Evolutionary conservation across 2,888 invertebrate species (phyloP).

Genomic region (Molanna angustata): DNA sequence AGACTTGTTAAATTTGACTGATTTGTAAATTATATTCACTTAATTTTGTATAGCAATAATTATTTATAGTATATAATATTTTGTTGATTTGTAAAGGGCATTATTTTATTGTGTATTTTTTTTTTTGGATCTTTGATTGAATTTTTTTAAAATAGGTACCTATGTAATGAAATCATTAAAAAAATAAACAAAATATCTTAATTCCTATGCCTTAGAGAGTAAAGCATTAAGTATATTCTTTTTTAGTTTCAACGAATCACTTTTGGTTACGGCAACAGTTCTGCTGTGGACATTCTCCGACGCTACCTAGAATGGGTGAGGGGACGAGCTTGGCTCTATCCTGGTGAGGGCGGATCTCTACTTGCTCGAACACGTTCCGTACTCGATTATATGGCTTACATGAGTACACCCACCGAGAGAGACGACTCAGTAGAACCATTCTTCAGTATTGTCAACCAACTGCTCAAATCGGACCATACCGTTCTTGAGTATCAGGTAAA

Average conservation of each 20-base stretch:
- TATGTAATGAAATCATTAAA: too few species aligned
- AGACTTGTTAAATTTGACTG: too few species aligned
- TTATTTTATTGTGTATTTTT: too few species aligned
- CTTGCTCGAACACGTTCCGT: conserved; percentile 58
- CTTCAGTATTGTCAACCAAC: conserved; percentile 61
- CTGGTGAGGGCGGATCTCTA: conserved; percentile 65
- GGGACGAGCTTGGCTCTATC: conserved; percentile 52
- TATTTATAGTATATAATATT: too few species aligned
- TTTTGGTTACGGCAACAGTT: conserved; percentile 63
- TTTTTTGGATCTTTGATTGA: too few species aligned
- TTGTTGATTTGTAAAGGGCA: too few species aligned
- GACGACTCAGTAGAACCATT: conserved; percentile 55
- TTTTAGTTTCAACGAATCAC: conserved; percentile 54
- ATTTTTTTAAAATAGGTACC: too few species aligned
- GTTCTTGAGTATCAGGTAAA: conserved; percentile 71
- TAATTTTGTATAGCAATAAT: too few species aligned
- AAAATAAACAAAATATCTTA: too few species aligned
- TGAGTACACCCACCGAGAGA: conserved; percentile 46
- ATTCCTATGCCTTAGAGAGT: too few species aligned
- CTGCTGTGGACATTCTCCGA: conserved; percentile 54
- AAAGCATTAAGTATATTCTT: too few species aligned
- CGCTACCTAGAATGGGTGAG: conserved; percentile 56
- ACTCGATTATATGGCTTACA: conserved; percentile 51
- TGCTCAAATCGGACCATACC: conserved; percentile 64
- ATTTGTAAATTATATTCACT: too few species aligned